Conservation (phyloP, 1,140 invertebrate genomes). For the Drosophila virilis region DNA sequence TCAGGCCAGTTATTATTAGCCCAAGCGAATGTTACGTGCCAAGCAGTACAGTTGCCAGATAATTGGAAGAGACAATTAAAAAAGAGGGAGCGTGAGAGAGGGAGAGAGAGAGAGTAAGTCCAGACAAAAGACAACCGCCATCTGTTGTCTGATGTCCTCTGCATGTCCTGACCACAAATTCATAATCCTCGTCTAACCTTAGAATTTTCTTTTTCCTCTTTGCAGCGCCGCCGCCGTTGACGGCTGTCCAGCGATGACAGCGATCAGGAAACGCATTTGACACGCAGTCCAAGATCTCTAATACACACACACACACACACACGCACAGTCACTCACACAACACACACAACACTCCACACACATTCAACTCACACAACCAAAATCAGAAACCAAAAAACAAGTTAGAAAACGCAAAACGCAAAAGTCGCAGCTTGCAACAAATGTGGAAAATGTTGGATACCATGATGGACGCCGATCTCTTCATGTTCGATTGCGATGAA, state of each 20-base stretch:
- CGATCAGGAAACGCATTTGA: conserved; percentile 73
- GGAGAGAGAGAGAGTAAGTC: conserved; percentile 18
- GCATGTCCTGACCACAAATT: conserved; percentile 19
- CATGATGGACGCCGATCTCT: conserved; percentile 70
- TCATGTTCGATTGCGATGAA: conserved; percentile 84
- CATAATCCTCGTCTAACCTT: conserved; percentile 46
- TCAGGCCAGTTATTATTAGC: conserved; percentile 45
- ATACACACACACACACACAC: conserved; percentile 10
- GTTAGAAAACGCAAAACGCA: conserved; percentile 1
- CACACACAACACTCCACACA: conserved; percentile 8
- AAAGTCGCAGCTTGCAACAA: conserved; percentile 32
- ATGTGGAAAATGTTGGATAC: conserved; percentile 83
- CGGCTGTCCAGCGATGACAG: conserved; percentile 73
- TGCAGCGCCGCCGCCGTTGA: conserved; percentile 65
- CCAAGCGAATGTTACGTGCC: conserved; percentile 58
- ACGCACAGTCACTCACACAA: conserved; percentile 10
- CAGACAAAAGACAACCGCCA: not conserved
- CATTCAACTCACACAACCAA: conserved; percentile 2
- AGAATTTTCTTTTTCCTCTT: conserved; percentile 20
- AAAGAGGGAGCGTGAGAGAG: not conserved
- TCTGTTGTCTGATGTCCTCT: conserved; percentile 19
- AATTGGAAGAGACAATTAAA: conserved; percentile 36
- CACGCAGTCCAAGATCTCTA: conserved; percentile 55
- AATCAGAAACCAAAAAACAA: conserved; percentile 19
- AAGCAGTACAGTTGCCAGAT: conserved; percentile 53